Base-by-base conservation (phyloP, 2,888 invertebrate genomes). In the Cephus rjabovi region DNA sequence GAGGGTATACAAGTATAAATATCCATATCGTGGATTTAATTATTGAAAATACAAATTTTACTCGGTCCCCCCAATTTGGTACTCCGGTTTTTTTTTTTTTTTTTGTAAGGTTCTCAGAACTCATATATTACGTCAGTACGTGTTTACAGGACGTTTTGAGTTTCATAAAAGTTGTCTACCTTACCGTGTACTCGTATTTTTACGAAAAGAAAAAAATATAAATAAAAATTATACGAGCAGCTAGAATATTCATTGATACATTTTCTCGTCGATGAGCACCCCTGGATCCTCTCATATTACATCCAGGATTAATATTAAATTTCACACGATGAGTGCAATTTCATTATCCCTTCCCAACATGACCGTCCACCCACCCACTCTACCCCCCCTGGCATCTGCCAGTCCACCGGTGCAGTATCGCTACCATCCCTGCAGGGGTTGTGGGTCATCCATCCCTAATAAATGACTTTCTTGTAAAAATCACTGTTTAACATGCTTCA, bases 291-390 rank as follows among this genome's bases (percentile, higher is more conserved):
- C 89, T 87, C 88, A 86, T 87, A 87, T 90, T 89, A 88, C 86
- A 88, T 89, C 85, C 87, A 85, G 87, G 87, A 90, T 90, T 89
- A 90, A 90, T 90, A 90, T 90, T 89, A 90, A 90, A 90, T 90
- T 90, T 89, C 88, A 88, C 87, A 87, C 88, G 89, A 89, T 88
- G 88, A 89, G 89, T 89, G 88, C 89, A 89, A 90, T 90, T 89
- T 90, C 89, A 90, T 90, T 89, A 89, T 84, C 84, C 86, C 82
- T 79, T 83, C 82, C 80, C 80, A 74, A 31, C 70, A 76, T 73
- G 40, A 34, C 75, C 75, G 12, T 6, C 31, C 74, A 68, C 68
- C 74, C 76, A 30, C 37, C 75, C 79, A 76, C 70, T 56, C 34
- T 23, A 40, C 73, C 75, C 35, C 76, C 34, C 40, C n/a, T 69